A percentile compares a stretch with the other conserved stretches of the same genome.
These are phyloP conservation scores for Oeneis ivallda DNA, from an alignment of 2,888 invertebrate species.

Conservation along the genomic window DNA sequence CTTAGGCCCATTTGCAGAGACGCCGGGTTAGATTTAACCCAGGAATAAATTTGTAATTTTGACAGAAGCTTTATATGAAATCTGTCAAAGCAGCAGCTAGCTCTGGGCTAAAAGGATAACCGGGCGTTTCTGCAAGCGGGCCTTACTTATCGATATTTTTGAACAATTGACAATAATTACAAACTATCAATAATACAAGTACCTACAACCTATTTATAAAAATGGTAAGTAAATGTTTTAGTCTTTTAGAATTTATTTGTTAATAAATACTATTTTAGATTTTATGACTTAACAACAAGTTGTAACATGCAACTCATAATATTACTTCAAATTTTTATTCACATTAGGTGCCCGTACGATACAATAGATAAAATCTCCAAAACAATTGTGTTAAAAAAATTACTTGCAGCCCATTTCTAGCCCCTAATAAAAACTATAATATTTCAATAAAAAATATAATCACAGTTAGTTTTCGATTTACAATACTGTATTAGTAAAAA, in stretches of 20 bases:
- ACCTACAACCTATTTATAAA: too few relatives aligned
- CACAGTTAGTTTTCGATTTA: constrained; percentile 28
- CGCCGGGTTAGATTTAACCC: too few relatives aligned
- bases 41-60: too few relatives aligned
- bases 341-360: background rate
- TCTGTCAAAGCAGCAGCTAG: too few relatives aligned
- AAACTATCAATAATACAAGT: background rate
- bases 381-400: constrained; percentile 8
- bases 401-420: background rate
- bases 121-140: too few relatives aligned
- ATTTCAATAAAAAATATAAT: constrained; percentile 16
- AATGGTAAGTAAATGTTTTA: constrained; percentile 10
- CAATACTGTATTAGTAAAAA: constrained; percentile 24
- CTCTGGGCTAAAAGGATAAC: too few relatives aligned
- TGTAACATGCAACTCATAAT: background rate
- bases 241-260: constrained; percentile 3
- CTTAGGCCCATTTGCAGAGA: too few relatives aligned
- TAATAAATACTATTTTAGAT: background rate
- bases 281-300: background rate
- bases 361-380: background rate
- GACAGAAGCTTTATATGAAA: too few relatives aligned
- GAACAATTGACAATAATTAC: background rate
- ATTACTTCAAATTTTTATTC: background rate
- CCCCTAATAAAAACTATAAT: background rate
- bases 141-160: background rate